A percentile compares a stretch with the other conserved stretches of the same genome.
phyloP scores from a whole-genome alignment of 2,888 invertebrate genomes.

The Coleophora flavipennella region DNA sequence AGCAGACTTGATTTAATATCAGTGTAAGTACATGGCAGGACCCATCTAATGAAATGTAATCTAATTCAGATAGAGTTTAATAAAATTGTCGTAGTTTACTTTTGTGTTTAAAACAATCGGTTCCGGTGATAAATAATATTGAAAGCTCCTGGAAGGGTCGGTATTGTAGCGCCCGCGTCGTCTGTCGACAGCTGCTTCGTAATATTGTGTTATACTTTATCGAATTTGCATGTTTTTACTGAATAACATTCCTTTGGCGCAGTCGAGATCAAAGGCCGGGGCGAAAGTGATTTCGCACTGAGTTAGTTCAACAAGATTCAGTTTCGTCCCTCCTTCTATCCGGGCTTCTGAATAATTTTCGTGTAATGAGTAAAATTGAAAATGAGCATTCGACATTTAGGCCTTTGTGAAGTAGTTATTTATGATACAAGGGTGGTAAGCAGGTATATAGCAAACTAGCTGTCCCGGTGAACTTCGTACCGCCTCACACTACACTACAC shows the following conservation, averaged over 20 bases:
- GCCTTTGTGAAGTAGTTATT: not conserved
- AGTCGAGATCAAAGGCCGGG: slow-evolving; percentile 66
- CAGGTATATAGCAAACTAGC: no score
- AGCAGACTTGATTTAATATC: no score
- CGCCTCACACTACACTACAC: no score
- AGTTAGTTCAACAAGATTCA: slow-evolving; percentile 70
- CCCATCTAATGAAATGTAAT: no score
- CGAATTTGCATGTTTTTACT: slow-evolving; percentile 74
- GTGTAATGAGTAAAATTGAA: slow-evolving; percentile 66
- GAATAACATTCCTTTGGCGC: slow-evolving; percentile 72
- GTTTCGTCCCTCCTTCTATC: slow-evolving; percentile 50
- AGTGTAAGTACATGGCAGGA: no score
- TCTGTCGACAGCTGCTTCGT: slow-evolving; percentile 44
- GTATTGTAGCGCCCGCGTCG: slow-evolving; percentile 32
- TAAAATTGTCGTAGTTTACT: no score
- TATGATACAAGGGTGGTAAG: no score
- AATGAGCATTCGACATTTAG: slow-evolving; percentile 52
- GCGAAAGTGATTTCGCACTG: slow-evolving; percentile 72
- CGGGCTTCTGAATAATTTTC: slow-evolving; percentile 65
- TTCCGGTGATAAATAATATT: slow-evolving; percentile 39
- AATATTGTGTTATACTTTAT: slow-evolving; percentile 73
- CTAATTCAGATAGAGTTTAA: no score
- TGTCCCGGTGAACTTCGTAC: no score
- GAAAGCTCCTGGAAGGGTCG: slow-evolving; percentile 32
- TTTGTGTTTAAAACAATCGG: no score